Evolutionary conservation across 1,140 invertebrate species (phyloP), one percentile per base, ranked within the genome.

Genomic region (Drosophila sp.): DNA sequence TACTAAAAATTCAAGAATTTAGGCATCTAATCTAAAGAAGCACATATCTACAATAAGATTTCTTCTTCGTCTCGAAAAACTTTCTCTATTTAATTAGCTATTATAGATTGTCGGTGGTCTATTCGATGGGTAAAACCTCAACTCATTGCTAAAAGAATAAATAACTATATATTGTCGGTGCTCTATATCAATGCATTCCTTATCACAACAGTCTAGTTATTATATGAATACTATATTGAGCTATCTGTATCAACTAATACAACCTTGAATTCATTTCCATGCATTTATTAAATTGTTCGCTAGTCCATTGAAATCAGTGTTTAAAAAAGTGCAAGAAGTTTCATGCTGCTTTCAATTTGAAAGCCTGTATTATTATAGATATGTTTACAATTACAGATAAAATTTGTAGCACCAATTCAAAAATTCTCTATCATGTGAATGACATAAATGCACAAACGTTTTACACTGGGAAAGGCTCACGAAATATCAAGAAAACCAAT

Each of bases 21-120:
- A 10, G 23, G 6, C 44, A 27, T 47, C 38, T 11, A 38, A 44
- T 33, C 35, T 60, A 60, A 41, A 58, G 5, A 27, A 2, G 10
- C 7, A 27, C 50, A 29, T 10, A 38, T 38, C 25, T 50, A 8
- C 44, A 50, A 50, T 27, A 3, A 50, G 44, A 50, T 38, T 61
- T 67, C n/a, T 50, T 50, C 11, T 50, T 27, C 23, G 58, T 58
- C 7, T 25, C 30, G 29, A 47, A 25, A 70, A 65, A 50, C 47
- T 65, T 30, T 66, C 62, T 50, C 32, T 70, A 47, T 47, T 47
- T 65, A 41, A 63, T 7, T 41, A 0, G 17, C 17, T 5, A 17
- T 4, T n/a, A 41, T 41, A 41, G 40, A n/a, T 41, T 41, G 5
- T 17, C 17, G 17, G 10, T 44, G 4, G 0, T 44, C n/a, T 17